phyloP scores from a whole-genome alignment of 2,888 invertebrate species.

The Eupithecia pulchellata region DNA sequence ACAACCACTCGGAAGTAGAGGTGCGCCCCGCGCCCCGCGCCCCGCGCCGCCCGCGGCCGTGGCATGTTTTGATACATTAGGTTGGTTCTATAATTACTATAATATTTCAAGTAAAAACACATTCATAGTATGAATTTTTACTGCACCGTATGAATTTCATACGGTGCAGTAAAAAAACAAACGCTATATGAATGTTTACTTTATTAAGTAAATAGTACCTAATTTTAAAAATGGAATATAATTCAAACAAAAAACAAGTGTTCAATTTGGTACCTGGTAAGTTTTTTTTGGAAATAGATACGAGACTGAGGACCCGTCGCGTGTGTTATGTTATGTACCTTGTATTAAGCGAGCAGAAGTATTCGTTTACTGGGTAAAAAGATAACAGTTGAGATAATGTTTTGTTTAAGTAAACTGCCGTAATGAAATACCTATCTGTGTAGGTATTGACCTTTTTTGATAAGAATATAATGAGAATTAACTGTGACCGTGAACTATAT shows the following conservation, averaged over 20 bases:
- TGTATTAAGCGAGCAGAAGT: neutral
- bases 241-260: neutral
- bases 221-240: constrained; percentile 1
- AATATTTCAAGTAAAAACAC: neutral
- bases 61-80: neutral
- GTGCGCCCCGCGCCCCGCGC: neutral
- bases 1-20: neutral
- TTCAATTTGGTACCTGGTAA: neutral
- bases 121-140: no score
- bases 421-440: neutral
- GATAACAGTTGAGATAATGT: neutral
- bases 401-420: neutral
- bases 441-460: neutral
- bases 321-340: neutral
- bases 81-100: neutral
- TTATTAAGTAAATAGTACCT: no score
- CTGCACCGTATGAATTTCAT: no score
- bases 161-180: neutral
- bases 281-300: neutral
- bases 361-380: neutral
- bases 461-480: neutral
- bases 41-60: no score
- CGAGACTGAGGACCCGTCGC: neutral
- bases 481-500: neutral
- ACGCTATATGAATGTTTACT: neutral